Percentiles rank a stretch among this genome's conserved stretches.
These are phyloP conservation scores for Agapostemon virescens DNA, from an alignment of 2,888 invertebrate genomes.

Conservation along the genomic window DNA sequence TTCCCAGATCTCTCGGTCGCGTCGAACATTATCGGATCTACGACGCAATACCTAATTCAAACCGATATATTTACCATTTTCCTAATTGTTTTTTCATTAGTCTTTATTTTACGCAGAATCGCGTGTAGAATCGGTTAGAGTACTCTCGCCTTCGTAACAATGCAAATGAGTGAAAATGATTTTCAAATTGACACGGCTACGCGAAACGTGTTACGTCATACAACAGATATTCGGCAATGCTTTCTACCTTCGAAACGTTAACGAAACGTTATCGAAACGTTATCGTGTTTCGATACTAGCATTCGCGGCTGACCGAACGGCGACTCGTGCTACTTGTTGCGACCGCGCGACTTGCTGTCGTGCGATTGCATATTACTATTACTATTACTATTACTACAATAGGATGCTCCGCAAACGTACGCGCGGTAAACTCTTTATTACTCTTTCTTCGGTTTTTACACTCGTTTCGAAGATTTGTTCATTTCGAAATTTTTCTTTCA, in stretches of 20 bases:
- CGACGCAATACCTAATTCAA: no score
- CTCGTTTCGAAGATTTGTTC: constrained; percentile 28
- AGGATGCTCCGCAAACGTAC: not conserved
- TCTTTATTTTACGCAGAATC: no score
- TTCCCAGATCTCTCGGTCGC: no score
- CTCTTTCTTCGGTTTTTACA: not conserved
- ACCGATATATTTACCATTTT: no score
- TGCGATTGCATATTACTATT: not conserved
- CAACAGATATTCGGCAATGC: not conserved
- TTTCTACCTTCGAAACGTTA: not conserved
- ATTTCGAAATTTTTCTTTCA: not conserved
- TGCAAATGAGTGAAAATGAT: no score
- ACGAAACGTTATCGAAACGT: not conserved
- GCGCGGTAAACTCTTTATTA: constrained; percentile 44
- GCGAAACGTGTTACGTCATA: not conserved
- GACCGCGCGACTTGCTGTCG: constrained; percentile 45
- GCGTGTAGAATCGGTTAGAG: no score
- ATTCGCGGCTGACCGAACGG: constrained; percentile 49
- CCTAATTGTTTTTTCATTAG: no score
- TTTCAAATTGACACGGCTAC: no score
- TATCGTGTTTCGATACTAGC: constrained; percentile 26
- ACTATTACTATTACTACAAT: not conserved
- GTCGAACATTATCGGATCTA: no score
- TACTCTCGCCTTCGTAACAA: no score
- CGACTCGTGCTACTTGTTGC: constrained; percentile 68